Evolutionary conservation across 2,797 vertebrate genomes (phyloP).

Genomic region (Anableps anableps): DNA sequence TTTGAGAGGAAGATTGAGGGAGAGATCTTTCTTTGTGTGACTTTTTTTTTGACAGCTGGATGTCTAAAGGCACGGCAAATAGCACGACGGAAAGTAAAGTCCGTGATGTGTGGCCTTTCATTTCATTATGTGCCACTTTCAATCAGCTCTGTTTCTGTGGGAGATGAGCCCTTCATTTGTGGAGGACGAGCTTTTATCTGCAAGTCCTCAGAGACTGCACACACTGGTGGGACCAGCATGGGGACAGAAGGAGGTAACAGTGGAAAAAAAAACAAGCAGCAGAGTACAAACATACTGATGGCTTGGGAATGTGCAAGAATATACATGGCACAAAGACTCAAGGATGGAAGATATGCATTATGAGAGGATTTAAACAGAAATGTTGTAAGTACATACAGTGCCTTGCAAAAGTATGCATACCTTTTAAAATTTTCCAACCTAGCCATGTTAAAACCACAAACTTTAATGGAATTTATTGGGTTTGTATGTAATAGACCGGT

Average conservation of each 20-base stretch:
- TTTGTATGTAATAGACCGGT: neutral
- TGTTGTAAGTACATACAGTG: constrained; percentile 19
- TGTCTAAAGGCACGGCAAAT: constrained; percentile 60
- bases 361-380: constrained; percentile 10
- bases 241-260: constrained; percentile 62
- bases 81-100: constrained; percentile 55
- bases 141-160: constrained; percentile 72
- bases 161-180: constrained; percentile 74
- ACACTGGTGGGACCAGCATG: constrained; percentile 60
- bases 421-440: neutral
- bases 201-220: constrained; percentile 62
- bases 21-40: constrained; percentile 37
- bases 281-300: constrained; percentile 57
- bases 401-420: neutral
- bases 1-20: constrained; percentile 28
- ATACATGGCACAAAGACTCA: constrained; percentile 24
- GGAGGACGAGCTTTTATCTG: constrained; percentile 76
- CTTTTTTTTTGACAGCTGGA: constrained; percentile 56
- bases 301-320: constrained; percentile 33
- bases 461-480: neutral
- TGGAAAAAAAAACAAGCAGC: constrained; percentile 53
- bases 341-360: constrained; percentile 15
- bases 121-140: constrained; percentile 74
- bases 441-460: neutral
- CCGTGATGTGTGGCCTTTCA: constrained; percentile 67